A percentile compares a stretch with the other conserved stretches of the same genome.
These are phyloP conservation scores for Galendromus occidentalis DNA, from an alignment of 1,140 invertebrate species.

Conservation along the genomic window DNA sequence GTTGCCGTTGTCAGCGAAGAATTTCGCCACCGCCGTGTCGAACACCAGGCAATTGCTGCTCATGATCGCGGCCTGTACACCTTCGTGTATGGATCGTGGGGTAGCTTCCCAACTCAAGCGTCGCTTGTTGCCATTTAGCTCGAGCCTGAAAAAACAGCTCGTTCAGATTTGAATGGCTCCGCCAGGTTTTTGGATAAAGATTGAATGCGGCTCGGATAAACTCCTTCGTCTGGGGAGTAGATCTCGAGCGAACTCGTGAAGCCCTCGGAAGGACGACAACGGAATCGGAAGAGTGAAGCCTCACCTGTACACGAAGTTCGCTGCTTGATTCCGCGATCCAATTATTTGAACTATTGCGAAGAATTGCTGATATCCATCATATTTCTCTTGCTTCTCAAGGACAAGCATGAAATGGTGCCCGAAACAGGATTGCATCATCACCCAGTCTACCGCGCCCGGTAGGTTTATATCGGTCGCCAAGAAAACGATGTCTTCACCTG, in stretches of 20 bases:
- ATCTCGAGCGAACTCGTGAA: too few relatives aligned
- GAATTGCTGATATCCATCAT: slow-evolving; percentile 92
- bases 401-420: slow-evolving; percentile 98
- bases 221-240: too few relatives aligned
- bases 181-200: too few relatives aligned
- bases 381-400: slow-evolving; percentile 95
- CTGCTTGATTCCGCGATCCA: slow-evolving; percentile 92
- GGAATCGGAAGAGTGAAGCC: too few relatives aligned
- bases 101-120: slow-evolving; percentile 97
- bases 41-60: slow-evolving; percentile 97
- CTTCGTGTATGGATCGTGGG: slow-evolving; percentile 93
- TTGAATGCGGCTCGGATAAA: too few relatives aligned
- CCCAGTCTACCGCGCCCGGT: slow-evolving; percentile 98
- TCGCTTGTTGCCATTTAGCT: slow-evolving; percentile 79
- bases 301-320: slow-evolving; percentile 90
- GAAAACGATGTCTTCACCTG: slow-evolving; percentile 93
- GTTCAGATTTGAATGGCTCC: too few relatives aligned
- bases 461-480: slow-evolving; percentile 97
- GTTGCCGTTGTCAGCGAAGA: slow-evolving; percentile 98
- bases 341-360: slow-evolving; percentile 99
- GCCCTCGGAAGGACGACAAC: too few relatives aligned
- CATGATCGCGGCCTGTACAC: slow-evolving; percentile 90
- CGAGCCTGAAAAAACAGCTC: slow-evolving; percentile 45
- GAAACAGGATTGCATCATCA: slow-evolving; percentile 99
- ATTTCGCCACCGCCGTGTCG: slow-evolving; percentile 88